Conservation (phyloP, 2,113 vertebrate species). For the Himantopus leucocephalus region DNA sequence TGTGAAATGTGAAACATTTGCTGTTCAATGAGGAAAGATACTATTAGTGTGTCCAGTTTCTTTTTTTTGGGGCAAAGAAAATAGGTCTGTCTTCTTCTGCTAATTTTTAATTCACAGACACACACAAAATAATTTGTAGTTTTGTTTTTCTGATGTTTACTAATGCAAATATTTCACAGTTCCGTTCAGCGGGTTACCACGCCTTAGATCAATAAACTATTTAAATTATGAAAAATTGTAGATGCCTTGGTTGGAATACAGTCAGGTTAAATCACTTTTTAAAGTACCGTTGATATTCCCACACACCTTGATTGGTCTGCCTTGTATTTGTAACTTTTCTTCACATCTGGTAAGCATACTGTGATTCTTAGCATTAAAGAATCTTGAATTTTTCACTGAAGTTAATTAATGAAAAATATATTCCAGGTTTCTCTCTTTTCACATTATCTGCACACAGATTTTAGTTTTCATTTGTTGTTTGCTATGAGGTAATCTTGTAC, state of each 20-base stretch:
- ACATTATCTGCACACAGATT: not conserved
- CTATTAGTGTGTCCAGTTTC: constrained; percentile 27
- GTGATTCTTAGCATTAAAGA: not conserved
- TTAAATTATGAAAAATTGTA: not conserved
- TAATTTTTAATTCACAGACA: not conserved
- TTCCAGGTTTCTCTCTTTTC: not conserved
- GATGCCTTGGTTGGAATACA: not conserved
- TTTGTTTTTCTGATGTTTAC: not conserved
- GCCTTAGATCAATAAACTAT: not conserved
- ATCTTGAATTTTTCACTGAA: not conserved
- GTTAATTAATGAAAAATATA: not conserved
- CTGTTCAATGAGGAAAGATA: constrained; percentile 33
- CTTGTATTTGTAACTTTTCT: not conserved
- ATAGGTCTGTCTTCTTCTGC: constrained; percentile 9
- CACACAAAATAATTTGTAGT: not conserved
- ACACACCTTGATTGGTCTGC: not conserved
- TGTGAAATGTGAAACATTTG: constrained; percentile 47
- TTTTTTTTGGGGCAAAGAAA: not conserved
- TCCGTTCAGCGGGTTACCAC: not conserved
- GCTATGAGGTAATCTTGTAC: not conserved
- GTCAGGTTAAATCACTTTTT: not conserved
- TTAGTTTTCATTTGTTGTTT: not conserved
- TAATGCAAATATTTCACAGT: not conserved
- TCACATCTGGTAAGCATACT: not conserved
- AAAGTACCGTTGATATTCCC: not conserved